Percentiles rank a stretch among this genome's conserved stretches.
phyloP scores from a whole-genome alignment of 2,113 vertebrate species.

The Morone saxatilis region DNA sequence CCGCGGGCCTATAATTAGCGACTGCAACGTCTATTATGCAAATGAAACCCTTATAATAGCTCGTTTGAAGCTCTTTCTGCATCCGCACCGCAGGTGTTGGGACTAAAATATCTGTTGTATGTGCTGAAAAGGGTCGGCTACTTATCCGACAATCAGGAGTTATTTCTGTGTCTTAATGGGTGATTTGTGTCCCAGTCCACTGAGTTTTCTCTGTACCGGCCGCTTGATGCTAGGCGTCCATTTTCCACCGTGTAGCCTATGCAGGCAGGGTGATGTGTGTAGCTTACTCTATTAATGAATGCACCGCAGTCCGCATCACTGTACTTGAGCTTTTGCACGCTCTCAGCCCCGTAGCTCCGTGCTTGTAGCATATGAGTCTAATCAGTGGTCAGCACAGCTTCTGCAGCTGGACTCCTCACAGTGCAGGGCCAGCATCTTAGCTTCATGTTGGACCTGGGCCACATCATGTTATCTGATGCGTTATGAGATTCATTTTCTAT shows the following conservation, averaged over 20 bases:
- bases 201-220: conserved; percentile 69
- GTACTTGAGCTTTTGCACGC: conserved; percentile 61
- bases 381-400: conserved; percentile 37
- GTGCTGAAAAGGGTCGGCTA: background rate
- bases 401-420: conserved; percentile 39
- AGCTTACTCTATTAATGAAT: conserved; percentile 77
- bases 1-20: conserved; percentile 69
- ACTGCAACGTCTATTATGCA: conserved; percentile 62
- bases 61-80: conserved; percentile 23
- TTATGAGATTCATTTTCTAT: conserved; percentile 30
- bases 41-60: conserved; percentile 56
- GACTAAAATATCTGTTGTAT: conserved; percentile 41
- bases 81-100: conserved; percentile 49
- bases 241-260: conserved; percentile 79
- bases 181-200: conserved; percentile 56
- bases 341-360: conserved; percentile 30
- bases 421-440: conserved; percentile 56
- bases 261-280: conserved; percentile 72
- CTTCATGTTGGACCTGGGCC: conserved; percentile 63
- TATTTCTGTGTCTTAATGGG: conserved; percentile 30
- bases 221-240: conserved; percentile 80
- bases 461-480: conserved; percentile 58
- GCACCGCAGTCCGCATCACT: conserved; percentile 82
- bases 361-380: conserved; percentile 29
- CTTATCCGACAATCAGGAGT: background rate